Evolutionary conservation across 2,888 invertebrate genomes (phyloP).

Genomic region (Diachrysia chrysitis): DNA sequence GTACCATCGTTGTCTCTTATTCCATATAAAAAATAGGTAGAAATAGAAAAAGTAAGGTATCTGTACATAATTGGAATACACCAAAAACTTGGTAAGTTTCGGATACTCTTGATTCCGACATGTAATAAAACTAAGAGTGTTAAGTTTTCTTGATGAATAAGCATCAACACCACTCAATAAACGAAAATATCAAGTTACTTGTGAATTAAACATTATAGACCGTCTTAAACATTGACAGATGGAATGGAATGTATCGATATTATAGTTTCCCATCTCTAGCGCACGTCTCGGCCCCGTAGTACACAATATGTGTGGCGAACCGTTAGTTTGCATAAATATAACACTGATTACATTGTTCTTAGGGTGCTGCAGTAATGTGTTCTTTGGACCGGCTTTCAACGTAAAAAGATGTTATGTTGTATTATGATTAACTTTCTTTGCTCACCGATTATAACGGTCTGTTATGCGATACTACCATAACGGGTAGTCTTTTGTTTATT

Average conservation of each 20-base stretch:
- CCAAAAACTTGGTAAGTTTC: too few species aligned
- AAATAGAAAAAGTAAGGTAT: too few species aligned
- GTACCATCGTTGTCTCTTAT: too few species aligned
- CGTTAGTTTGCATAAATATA: slow-evolving; percentile 55
- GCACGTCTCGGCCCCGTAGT: slow-evolving; percentile 13
- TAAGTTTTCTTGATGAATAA: too few species aligned
- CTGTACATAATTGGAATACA: too few species aligned
- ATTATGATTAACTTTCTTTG: slow-evolving; percentile 16
- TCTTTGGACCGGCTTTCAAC: slow-evolving; percentile 23
- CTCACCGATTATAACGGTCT: neutral
- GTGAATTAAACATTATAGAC: too few species aligned
- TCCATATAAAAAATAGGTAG: too few species aligned
- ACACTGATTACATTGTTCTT: slow-evolving; percentile 51
- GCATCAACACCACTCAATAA: too few species aligned
- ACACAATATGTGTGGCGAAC: slow-evolving; percentile 39
- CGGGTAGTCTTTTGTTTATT: neutral
- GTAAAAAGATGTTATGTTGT: slow-evolving; percentile 12
- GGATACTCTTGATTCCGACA: too few species aligned
- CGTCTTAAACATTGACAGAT: neutral
- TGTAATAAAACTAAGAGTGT: too few species aligned
- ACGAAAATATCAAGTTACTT: too few species aligned
- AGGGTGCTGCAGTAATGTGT: slow-evolving; percentile 25
- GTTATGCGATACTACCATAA: neutral
- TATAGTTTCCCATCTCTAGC: slow-evolving; percentile 5
- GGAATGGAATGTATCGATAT: slow-evolving; percentile 17